Evolutionary conservation across 2,888 invertebrate species (phyloP), one percentile per base, ranked within the genome.

Genomic region (Mylabris sibirica): DNA sequence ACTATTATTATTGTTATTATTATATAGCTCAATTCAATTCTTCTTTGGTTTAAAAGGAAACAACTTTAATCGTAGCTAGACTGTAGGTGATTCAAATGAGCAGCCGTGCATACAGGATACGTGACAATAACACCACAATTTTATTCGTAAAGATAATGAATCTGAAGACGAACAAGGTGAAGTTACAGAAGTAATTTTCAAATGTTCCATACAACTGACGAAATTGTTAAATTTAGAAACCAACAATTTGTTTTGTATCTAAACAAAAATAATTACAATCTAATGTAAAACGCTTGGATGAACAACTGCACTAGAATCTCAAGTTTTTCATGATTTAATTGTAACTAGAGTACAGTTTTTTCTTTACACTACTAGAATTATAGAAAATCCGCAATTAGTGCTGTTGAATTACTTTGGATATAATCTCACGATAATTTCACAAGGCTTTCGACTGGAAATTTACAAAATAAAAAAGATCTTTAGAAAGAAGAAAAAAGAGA

Each of bases 371-470:
- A 53, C 24, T 11, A 57, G 57, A 24, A 22, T 57, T 57, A 57
- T 24, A 24, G 57, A 24, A 57, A 53, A 61, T 65, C 41, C 44
- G 49, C 62, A 68, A 65, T 68, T 68, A 68, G 65, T 65, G 41
- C 22, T 62, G 38, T 62, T 68, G 68, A 65, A 65, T 68, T 64
- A 65, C 65, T 60, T 64, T 44, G 44, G 17, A 17, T 5, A 44
- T 17, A 6, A 44, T 44, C 17, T 44, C 17, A 49, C 49, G 20
- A 49, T 49, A 11, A 20, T 49, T 49, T 49, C 20, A 20, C 20
- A 20, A 49, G 3, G 49, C 49, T 49, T 20, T 49, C 20, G 20
- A 49, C 20, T 49, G 49, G 49, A 49, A 49, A 49, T 49, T 17
- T 44, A 12, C 5, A 34, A 34, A 34, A n/a, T n/a, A n/a, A n/a